These are phyloP conservation scores for Pyrochroa serraticornis DNA, from an alignment of 2,888 invertebrate species.

Conservation along the genomic window DNA sequence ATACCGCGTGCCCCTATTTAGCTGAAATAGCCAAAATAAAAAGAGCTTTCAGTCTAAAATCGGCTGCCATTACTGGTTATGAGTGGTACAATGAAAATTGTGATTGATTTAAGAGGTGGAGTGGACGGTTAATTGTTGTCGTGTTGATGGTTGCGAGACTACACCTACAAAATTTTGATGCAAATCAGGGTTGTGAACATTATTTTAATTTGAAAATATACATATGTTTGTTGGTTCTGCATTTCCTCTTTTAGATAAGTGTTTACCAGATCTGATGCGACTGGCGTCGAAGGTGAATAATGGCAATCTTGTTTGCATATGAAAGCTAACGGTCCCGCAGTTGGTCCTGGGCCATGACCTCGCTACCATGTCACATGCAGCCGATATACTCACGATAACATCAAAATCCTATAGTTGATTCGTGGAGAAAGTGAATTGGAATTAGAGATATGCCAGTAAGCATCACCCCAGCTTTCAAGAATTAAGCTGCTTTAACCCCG, in stretches of 20 bases:
- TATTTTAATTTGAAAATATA: conserved; percentile 23
- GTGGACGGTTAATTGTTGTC: neutral
- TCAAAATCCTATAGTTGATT: conserved; percentile 40
- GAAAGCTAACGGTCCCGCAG: conserved; percentile 48
- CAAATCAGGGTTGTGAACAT: neutral
- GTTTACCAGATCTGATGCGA: conserved; percentile 42
- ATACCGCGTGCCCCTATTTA: neutral
- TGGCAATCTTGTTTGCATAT: conserved; percentile 57
- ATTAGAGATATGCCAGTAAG: conserved; percentile 37
- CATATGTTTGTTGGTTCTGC: conserved; percentile 26
- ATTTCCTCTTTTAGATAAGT: conserved; percentile 40
- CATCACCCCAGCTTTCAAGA: conserved; percentile 21
- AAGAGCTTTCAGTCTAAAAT: neutral
- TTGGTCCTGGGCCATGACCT: conserved; percentile 33
- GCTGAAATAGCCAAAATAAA: neutral
- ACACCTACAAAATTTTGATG: neutral
- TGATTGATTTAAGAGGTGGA: neutral
- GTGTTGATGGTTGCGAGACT: conserved; percentile 3
- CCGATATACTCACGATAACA: conserved; percentile 42
- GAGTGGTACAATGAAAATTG: neutral
- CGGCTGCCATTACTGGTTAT: neutral
- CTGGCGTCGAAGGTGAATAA: conserved; percentile 54
- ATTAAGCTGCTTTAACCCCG: conserved; percentile 28
- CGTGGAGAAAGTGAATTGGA: conserved; percentile 42
- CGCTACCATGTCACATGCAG: conserved; percentile 46